These are phyloP conservation scores for Hippocampus zosterae DNA, from an alignment of 2,113 vertebrate genomes.

Conservation along the genomic window DNA sequence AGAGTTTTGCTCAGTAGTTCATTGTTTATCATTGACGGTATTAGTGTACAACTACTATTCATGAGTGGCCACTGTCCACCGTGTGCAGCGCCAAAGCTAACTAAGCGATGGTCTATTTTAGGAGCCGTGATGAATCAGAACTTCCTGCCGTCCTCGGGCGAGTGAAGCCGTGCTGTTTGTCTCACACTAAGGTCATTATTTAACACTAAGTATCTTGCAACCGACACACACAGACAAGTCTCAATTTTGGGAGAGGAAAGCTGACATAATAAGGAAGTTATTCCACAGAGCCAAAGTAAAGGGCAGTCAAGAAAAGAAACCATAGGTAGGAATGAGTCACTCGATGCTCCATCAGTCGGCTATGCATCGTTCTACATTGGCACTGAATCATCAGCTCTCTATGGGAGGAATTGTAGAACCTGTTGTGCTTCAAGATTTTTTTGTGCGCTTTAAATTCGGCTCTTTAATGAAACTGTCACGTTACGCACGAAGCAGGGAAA, in stretches of 20 bases:
- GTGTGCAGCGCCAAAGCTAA: constrained; percentile 11
- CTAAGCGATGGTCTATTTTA: constrained; percentile 18
- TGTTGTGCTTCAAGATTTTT: background rate
- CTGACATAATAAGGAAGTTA: background rate
- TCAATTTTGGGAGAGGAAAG: background rate
- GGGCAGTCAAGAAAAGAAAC: constrained; percentile 19
- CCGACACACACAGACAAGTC: constrained; percentile 19
- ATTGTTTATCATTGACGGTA: background rate
- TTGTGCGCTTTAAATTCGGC: constrained; percentile 10
- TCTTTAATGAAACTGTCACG: constrained; percentile 2
- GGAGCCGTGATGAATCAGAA: constrained; percentile 34
- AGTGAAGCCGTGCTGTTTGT: constrained; percentile 12
- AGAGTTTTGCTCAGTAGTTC: background rate
- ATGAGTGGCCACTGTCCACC: constrained; percentile 9
- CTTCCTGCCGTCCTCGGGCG: constrained; percentile 28
- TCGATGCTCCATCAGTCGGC: background rate
- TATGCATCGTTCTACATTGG: background rate
- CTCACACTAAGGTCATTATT: constrained; percentile 46
- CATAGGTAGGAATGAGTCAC: constrained; percentile 1
- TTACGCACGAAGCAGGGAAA: no score
- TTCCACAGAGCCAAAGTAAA: background rate
- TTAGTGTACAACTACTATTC: background rate
- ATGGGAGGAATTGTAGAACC: background rate
- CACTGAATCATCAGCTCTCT: constrained; percentile 7
- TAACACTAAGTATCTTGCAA: constrained; percentile 39